Evolutionary conservation across 2,888 invertebrate genomes (phyloP).

Genomic region (Chydorus sphaericus): DNA sequence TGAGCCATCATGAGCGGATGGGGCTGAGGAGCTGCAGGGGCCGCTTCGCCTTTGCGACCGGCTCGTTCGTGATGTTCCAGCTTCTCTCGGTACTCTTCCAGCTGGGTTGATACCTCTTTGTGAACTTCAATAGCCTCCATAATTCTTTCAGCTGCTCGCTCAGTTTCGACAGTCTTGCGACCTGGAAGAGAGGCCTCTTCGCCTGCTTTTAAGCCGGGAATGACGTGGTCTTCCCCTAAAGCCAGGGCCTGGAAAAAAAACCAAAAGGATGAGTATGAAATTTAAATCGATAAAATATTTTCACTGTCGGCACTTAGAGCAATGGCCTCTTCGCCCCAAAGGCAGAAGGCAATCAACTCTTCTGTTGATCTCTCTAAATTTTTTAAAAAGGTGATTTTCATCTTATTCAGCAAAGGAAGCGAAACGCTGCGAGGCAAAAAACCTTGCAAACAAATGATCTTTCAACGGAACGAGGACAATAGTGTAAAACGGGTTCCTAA

Average conservation of each 20-base stretch:
- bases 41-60: conserved; percentile 28
- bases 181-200: conserved; percentile 68
- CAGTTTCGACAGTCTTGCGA: conserved; percentile 71
- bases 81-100: conserved; percentile 31
- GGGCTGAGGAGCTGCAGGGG: conserved; percentile 37
- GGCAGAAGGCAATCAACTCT: no score
- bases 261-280: neutral
- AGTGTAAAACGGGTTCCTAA: no score
- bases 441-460: no score
- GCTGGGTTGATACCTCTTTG: conserved; percentile 42
- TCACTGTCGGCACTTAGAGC: neutral
- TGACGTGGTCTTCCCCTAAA: conserved; percentile 44
- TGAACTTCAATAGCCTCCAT: conserved; percentile 76
- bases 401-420: no score
- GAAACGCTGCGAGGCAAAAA: no score
- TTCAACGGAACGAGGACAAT: no score
- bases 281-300: neutral
- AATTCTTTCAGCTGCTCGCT: conserved; percentile 77
- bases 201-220: conserved; percentile 27
- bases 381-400: no score
- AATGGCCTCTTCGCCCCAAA: no score
- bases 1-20: conserved; percentile 74
- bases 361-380: no score
- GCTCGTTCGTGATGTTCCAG: conserved; percentile 22
- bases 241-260: conserved; percentile 40